Percentiles rank a stretch among this genome's conserved stretches.
Conservation (phyloP, 1,140 invertebrate species). For the Stenopsyche tienmushanensis region DNA sequence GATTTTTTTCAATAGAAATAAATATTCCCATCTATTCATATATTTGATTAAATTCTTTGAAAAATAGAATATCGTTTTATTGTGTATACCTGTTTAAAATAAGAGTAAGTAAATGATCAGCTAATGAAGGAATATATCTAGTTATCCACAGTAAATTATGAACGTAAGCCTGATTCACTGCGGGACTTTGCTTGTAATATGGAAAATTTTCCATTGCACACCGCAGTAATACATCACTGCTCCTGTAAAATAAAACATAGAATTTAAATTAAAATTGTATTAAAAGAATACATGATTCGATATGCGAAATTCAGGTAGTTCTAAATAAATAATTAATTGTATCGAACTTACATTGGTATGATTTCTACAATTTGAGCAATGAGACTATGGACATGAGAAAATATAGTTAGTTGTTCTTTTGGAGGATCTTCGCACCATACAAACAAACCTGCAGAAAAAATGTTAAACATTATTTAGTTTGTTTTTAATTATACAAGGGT, state of each 20-base stretch:
- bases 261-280: not conserved
- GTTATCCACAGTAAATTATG: conserved; percentile 55
- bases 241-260: conserved; percentile 45
- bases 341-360: conserved; percentile 53
- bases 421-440: conserved; percentile 49
- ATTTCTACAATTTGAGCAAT: conserved; percentile 55
- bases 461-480: not conserved
- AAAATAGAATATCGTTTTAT: no score
- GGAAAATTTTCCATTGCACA: conserved; percentile 52
- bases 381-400: conserved; percentile 52
- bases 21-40: no score
- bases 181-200: conserved; percentile 51
- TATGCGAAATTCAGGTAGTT: no score
- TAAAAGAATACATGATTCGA: not conserved
- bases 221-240: conserved; percentile 50
- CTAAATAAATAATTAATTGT: no score
- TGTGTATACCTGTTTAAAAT: conserved; percentile 54
- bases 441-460: conserved; percentile 45
- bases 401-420: conserved; percentile 44
- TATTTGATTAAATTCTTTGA: no score
- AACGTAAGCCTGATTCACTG: conserved; percentile 49
- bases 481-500: no score
- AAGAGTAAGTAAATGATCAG: conserved; percentile 50
- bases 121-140: conserved; percentile 52
- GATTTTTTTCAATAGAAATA: no score